Evolutionary conservation across 2,888 invertebrate species (phyloP), one percentile per base, ranked within the genome.

Genomic region (Philonicus albiceps): DNA sequence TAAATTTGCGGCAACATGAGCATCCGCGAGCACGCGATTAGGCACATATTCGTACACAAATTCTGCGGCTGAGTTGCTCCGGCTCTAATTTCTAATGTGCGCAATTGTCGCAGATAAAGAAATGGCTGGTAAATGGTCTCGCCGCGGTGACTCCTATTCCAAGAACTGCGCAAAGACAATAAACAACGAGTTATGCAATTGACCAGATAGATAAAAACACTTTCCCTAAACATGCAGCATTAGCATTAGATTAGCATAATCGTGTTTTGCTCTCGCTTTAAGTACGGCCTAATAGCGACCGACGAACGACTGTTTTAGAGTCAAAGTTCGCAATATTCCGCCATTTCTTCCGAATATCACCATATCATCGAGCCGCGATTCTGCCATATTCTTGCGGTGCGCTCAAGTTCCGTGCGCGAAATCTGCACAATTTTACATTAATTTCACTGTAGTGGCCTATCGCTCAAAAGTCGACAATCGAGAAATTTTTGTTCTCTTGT

Each of bases 161-260:
- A 86, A 83, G 87, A 87, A 84, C 84, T 73, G 81, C 53, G 86
- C 74, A 81, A 80, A 86, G 85, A 85, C 87, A 86, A 87, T 87
- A 86, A 73, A 40, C 73, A 87, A 74, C 80, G 73, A 81, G 87
- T 87, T 87, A 87, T 87, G 87, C 87, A 87, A 87, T 87, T 86
- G 86, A 83, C 78, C 86, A 80, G 80, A 87, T 75, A 86, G 87
- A 87, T 87, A 86, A 83, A 87, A 86, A 87, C 87, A 87, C 87
- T 87, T 87, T 87, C 87, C 87, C 87, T 87, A 87, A 86, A 87
- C 87, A 87, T 86, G 87, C 87, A 64, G 72, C 86, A 87, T 87
- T 87, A 86, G 83, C 87, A 87, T 87, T 85, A 80, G 85, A 87
- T 87, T 87, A 87, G 85, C 87, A 87, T 87, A 87, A 87, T 87